A percentile compares a stretch with the other conserved stretches of the same genome.
phyloP scores from a whole-genome alignment of 1,140 invertebrate species.

The Latrodectus geometricus region DNA sequence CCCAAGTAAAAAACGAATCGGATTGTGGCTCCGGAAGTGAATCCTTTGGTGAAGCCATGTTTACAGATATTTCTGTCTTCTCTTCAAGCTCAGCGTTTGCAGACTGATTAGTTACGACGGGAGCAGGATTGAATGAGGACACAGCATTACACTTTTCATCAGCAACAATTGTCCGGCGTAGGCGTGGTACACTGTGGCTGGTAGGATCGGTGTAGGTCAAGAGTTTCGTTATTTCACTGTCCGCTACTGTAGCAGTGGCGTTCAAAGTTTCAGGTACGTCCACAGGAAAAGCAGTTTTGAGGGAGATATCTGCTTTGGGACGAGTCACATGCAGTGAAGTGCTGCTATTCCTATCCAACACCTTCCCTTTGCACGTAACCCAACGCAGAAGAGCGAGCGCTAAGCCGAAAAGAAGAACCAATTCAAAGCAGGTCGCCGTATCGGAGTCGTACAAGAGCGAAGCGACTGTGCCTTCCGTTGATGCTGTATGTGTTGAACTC shows the following conservation, averaged over 20 bases:
- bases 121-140: slow-evolving; percentile 15
- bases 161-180: slow-evolving; percentile 35
- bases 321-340: too few species aligned
- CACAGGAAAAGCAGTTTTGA: too few species aligned
- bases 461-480: not conserved
- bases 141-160: slow-evolving; percentile 11
- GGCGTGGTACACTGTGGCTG: slow-evolving; percentile 32
- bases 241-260: not conserved
- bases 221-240: not conserved
- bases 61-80: not conserved
- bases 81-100: not conserved
- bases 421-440: not conserved
- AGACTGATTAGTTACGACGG: not conserved
- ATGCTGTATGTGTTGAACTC: slow-evolving; percentile 28
- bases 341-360: not conserved
- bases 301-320: too few species aligned
- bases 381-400: slow-evolving; percentile 15
- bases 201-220: slow-evolving; percentile 20
- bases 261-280: too few species aligned
- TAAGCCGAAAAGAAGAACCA: slow-evolving; percentile 11
- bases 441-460: not conserved
- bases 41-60: slow-evolving; percentile 3
- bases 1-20: slow-evolving; percentile 59
- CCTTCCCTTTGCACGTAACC: not conserved
- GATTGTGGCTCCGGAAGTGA: slow-evolving; percentile 15